Base-by-base conservation (phyloP, 2,113 vertebrate genomes). In the Rhadina sibilatrix region DNA sequence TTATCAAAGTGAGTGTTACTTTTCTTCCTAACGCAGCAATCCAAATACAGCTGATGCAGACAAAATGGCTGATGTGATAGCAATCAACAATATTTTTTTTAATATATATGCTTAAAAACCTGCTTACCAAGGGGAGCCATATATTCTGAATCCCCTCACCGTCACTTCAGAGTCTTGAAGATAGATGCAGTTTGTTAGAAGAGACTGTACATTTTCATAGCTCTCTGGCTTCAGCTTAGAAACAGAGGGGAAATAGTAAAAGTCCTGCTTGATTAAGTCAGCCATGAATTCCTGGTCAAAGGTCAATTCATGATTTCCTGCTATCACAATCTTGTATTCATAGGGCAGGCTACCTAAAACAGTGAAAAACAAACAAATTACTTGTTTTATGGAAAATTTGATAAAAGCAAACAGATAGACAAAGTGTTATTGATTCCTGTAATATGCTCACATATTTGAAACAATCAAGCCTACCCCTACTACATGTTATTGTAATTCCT, bases 211-310 rank as follows among this genome's bases (percentile, higher is more conserved):
- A 7, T 99, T 99, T 97, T 99, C 99, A 8, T 99, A 99, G 97
- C 98, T 99, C 97, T 99, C 99, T 1, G 99, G 99, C 97, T 99
- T 99, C 96, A 99, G 98, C 94, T 99, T 99, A 49, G 99, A 99
- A 93, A 99, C 99, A 2, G 99, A 99, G 0, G 99, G 99, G 96
- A 99, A 99, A 98, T 99, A 99, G 98, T 99, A 99, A 95, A 99
- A 99, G 97, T 99, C 99, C 98, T 99, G 99, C 97, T 99, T 99
- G 98, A 99, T 99, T 97, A 99, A 98, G 97, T 99, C 99, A 1
- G 99, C 99, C 99, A 99, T 99, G 97, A 99, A 99, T 98, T 99
- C 99, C 98, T 99, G 99, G 98, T 99, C 99, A 78, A 99, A 99
- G 87, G 99, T 99, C 98, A 99, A 87, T 98, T 99, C 99, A 40